Percentiles rank a stretch among this genome's conserved stretches.
phyloP scores from a whole-genome alignment of 2,113 vertebrate species.

The Sphaerodactylus townsendi region DNA sequence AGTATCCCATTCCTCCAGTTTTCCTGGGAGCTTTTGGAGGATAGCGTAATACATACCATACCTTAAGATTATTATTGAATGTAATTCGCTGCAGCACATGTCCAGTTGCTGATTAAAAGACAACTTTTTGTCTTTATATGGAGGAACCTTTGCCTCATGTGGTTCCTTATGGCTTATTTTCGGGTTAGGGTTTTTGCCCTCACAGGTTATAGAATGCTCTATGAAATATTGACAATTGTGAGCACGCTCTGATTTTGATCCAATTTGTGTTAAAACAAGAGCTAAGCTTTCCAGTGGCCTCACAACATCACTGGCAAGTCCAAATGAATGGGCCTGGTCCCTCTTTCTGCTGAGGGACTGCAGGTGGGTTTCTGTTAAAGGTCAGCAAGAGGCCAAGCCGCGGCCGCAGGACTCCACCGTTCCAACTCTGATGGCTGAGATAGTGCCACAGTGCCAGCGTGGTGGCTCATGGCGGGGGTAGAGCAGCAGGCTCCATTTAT shows the following conservation, averaged over 20 bases:
- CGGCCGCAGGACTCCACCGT: not conserved
- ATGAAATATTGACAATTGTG: not conserved
- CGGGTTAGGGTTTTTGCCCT: too few relatives aligned
- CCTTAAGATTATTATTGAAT: too few relatives aligned
- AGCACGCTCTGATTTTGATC: not conserved
- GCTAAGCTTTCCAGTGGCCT: not conserved
- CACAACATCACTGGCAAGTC: not conserved
- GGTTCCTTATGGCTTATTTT: too few relatives aligned
- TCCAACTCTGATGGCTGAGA: not conserved
- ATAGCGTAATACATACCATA: too few relatives aligned
- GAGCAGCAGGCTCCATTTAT: not conserved
- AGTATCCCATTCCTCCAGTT: too few relatives aligned
- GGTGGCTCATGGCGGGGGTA: too few relatives aligned
- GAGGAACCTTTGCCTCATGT: too few relatives aligned
- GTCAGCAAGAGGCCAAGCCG: not conserved
- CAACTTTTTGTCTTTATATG: too few relatives aligned
- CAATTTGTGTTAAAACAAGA: rapidly evolving
- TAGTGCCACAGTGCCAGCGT: too few relatives aligned
- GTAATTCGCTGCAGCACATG: too few relatives aligned
- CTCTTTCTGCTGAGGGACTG: rapidly evolving
- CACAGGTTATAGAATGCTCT: rapidly evolving
- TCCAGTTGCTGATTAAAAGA: too few relatives aligned
- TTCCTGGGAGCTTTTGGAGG: too few relatives aligned
- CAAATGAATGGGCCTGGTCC: rapidly evolving
- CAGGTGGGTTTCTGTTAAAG: rapidly evolving